Percentiles rank a stretch among this genome's conserved stretches.
phyloP scores from a whole-genome alignment of 2,888 invertebrate species.

The Plebejus argus region DNA sequence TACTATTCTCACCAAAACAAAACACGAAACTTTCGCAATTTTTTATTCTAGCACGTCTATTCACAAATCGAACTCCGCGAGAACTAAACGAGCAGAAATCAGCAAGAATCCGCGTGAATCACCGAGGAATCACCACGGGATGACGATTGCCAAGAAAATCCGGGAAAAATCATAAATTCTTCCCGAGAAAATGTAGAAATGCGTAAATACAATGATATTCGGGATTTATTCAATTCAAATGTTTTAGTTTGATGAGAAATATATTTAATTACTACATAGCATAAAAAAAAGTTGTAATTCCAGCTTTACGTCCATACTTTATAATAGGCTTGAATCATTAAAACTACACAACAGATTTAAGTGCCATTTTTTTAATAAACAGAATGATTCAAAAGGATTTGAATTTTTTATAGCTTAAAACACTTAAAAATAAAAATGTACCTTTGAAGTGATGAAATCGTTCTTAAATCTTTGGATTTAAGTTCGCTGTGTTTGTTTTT shows the following conservation, averaged over 20 bases:
- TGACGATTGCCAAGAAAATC: conserved; percentile 11
- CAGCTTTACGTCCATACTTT: no score
- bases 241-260: neutral
- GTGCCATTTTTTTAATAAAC: no score
- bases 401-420: no score
- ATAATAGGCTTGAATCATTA: no score
- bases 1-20: neutral
- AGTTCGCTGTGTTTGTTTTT: no score
- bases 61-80: neutral
- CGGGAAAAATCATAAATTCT: neutral
- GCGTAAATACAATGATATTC: neutral
- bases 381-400: no score
- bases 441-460: no score
- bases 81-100: neutral
- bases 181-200: neutral
- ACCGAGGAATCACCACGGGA: neutral
- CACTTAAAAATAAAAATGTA: no score
- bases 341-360: no score
- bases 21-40: neutral
- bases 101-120: neutral
- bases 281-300: no score
- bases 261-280: no score
- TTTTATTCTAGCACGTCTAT: neutral
- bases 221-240: neutral
- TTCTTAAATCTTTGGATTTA: no score